Evolutionary conservation across 2,888 invertebrate species (phyloP).

Genomic region (Sphaeridia pumilis): DNA sequence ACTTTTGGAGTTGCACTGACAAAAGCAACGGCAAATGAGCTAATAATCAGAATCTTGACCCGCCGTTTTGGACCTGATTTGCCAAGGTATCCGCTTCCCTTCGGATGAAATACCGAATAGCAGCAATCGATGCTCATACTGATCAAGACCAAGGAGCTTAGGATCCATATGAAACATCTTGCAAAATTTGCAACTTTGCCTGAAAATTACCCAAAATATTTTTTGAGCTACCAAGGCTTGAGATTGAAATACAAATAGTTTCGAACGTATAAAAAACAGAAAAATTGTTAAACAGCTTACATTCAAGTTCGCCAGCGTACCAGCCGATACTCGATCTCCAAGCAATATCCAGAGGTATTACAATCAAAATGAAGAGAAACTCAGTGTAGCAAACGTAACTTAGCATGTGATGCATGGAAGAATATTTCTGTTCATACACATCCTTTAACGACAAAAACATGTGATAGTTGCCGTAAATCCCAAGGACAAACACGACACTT

Average conservation of each 20-base stretch:
- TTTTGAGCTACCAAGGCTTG: too few species aligned
- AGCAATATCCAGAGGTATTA: conserved; percentile 9
- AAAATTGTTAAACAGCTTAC: conserved; percentile 1
- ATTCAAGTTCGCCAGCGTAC: conserved; percentile 10
- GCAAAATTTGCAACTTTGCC: conserved; percentile 11
- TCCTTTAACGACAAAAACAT: conserved; percentile 2
- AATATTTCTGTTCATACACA: neutral
- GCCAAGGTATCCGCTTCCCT: neutral
- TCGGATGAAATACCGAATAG: neutral
- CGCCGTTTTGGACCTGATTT: neutral
- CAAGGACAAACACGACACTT: neutral
- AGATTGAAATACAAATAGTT: too few species aligned
- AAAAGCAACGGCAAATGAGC: conserved; percentile 1
- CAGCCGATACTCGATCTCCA: conserved; percentile 8
- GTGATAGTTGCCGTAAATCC: conserved; percentile 4
- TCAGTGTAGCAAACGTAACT: conserved; percentile 7
- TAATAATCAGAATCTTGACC: neutral
- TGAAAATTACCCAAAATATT: too few species aligned
- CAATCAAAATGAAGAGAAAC: conserved; percentile 4
- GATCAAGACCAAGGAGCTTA: conserved; percentile 10
- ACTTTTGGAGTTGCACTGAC: conserved; percentile 9
- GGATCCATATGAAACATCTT: conserved; percentile 7
- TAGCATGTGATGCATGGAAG: conserved; percentile 10
- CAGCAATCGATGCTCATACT: conserved; percentile 6
- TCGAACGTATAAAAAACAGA: too few species aligned